A percentile compares a stretch with the other conserved stretches of the same genome.
Evolutionary conservation across 2,797 vertebrate genomes (phyloP).

Genomic region (Heteromormyrus szaboi): DNA sequence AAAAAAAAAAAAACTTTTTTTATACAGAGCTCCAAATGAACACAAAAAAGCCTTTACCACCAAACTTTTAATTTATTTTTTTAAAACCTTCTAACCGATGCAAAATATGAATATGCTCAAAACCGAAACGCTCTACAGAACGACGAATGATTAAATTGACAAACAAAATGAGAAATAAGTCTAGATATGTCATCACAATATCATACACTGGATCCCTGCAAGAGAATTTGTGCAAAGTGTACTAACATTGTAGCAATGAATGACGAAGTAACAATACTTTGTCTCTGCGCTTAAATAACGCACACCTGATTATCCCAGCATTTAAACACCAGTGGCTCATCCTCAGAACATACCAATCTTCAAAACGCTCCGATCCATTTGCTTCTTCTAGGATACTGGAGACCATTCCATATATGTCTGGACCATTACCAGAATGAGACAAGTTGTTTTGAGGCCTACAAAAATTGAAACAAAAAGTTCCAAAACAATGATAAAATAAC

Average conservation of each 20-base stretch:
- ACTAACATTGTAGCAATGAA: neutral
- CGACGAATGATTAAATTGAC: neutral
- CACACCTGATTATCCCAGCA: neutral
- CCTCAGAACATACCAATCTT: conserved; percentile 48
- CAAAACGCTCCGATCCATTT: conserved; percentile 45
- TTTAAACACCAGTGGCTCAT: neutral
- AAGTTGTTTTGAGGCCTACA: conserved; percentile 44
- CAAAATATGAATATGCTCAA: neutral
- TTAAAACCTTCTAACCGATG: neutral
- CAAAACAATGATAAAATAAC: neutral
- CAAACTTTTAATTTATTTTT: neutral
- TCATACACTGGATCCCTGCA: neutral
- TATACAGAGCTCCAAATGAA: neutral
- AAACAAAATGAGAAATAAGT: neutral
- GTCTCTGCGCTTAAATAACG: neutral
- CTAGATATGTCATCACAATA: neutral
- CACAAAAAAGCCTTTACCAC: neutral
- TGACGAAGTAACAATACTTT: neutral
- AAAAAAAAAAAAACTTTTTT: neutral
- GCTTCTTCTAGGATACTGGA: conserved; percentile 52
- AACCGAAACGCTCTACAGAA: neutral
- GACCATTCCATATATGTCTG: conserved; percentile 50
- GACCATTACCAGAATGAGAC: conserved; percentile 45
- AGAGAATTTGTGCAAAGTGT: neutral
- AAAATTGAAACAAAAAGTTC: neutral